A percentile compares a stretch with the other conserved stretches of the same genome.
These are phyloP conservation scores for Microplitis deprimator DNA, from an alignment of 2,888 invertebrate species.

Conservation along the genomic window DNA sequence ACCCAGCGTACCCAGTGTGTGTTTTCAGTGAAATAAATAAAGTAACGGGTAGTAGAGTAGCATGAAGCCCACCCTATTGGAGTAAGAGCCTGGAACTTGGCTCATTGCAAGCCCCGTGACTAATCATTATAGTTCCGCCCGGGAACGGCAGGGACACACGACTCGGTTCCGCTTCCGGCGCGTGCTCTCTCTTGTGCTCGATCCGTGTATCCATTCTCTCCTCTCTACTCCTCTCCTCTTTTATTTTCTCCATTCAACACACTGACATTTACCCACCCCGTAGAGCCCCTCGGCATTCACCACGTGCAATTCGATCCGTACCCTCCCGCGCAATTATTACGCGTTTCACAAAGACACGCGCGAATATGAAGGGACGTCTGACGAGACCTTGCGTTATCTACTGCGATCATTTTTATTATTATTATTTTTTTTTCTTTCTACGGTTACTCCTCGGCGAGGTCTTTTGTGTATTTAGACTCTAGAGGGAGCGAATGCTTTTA, in stretches of 20 bases:
- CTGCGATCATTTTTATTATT: constrained; percentile 39
- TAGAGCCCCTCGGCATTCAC: constrained; percentile 35
- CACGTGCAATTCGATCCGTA: constrained; percentile 49
- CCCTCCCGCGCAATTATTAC: constrained; percentile 69
- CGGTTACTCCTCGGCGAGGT: not conserved
- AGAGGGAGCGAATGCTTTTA: not conserved
- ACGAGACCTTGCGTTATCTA: constrained; percentile 50
- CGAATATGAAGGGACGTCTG: constrained; percentile 53
- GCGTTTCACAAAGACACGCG: constrained; percentile 64
- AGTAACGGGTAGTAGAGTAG: constrained; percentile 18
- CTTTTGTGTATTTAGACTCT: not conserved
- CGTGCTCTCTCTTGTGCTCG: constrained; percentile 59
- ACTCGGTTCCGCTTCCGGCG: constrained; percentile 71
- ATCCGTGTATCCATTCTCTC: constrained; percentile 52
- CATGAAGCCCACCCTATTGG: constrained; percentile 22
- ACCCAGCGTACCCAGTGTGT: not conserved
- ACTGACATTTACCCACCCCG: constrained; percentile 20
- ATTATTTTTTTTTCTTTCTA: constrained; percentile 22
- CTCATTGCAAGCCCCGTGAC: constrained; percentile 69
- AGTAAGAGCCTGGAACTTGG: constrained; percentile 36
- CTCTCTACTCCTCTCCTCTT: constrained; percentile 32
- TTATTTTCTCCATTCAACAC: constrained; percentile 19
- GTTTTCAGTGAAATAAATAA: not conserved
- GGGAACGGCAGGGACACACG: constrained; percentile 71
- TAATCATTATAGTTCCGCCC: constrained; percentile 72